Conservation (phyloP, 2,113 vertebrate genomes). For the Grus americana region DNA sequence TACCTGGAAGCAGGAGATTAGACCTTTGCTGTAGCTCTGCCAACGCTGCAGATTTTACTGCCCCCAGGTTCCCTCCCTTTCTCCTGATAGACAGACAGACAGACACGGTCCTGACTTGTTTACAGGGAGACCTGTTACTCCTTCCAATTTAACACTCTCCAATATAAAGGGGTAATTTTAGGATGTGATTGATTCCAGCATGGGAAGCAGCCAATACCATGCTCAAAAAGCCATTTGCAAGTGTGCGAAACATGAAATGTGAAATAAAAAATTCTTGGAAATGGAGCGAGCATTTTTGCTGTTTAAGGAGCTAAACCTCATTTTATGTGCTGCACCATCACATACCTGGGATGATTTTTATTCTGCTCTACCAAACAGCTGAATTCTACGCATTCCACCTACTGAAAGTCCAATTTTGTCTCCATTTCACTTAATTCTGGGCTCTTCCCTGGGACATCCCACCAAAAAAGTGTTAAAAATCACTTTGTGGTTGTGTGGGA, state of each 20-base stretch:
- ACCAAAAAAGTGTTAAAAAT: not conserved
- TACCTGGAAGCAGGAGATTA: not conserved
- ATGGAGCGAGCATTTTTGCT: fast-evolving
- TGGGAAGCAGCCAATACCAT: not conserved
- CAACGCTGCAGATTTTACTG: not conserved
- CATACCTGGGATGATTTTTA: not conserved
- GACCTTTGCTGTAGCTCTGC: not conserved
- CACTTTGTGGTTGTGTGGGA: not conserved
- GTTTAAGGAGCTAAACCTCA: not conserved
- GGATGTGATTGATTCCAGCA: not conserved
- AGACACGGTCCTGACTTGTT: not conserved
- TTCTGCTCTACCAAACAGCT: not conserved
- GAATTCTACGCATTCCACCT: not conserved
- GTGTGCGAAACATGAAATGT: fast-evolving
- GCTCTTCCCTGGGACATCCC: not conserved
- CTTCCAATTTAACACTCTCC: not conserved
- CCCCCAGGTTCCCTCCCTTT: not conserved
- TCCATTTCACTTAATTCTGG: not conserved
- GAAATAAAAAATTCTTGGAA: not conserved
- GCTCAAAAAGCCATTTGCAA: not conserved
- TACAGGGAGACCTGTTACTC: not conserved
- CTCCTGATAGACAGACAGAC: not conserved
- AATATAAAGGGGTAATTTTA: not conserved
- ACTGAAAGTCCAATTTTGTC: not conserved
- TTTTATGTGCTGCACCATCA: not conserved